A percentile compares a stretch with the other conserved stretches of the same genome.
phyloP scores from a whole-genome alignment of 92 coral and sea anemone species.

The Meandrina meandrites region DNA sequence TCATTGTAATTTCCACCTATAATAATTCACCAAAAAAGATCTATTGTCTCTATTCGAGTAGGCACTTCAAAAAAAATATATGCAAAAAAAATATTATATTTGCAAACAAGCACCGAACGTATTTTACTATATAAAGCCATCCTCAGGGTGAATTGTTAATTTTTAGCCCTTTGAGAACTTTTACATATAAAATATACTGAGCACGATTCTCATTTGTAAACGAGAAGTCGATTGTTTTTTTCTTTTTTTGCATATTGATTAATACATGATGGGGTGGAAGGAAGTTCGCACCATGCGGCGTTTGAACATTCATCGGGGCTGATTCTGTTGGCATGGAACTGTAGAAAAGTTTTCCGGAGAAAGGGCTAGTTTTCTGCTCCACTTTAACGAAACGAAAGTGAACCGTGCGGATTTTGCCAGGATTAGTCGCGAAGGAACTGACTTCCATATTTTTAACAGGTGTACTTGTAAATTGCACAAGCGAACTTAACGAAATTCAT shows the following conservation, averaged over 20 bases:
- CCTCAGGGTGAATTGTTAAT: background rate
- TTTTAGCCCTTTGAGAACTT: background rate
- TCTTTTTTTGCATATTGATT: no score
- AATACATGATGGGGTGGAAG: no score
- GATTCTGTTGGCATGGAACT: background rate
- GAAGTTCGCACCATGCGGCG: no score
- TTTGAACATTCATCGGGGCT: background rate
- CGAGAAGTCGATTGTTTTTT: background rate
- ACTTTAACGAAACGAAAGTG: background rate
- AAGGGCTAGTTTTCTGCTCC: background rate
- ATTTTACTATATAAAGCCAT: background rate
- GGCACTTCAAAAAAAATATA: no score
- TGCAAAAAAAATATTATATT: background rate
- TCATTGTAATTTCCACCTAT: background rate
- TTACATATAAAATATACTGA: background rate
- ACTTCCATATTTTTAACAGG: no score
- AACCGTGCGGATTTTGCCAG: background rate
- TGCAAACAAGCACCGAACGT: background rate
- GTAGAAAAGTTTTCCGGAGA: background rate
- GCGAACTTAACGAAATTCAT: background rate
- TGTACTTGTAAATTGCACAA: background rate
- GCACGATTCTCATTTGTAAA: background rate
- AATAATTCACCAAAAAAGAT: no score
- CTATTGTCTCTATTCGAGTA: no score
- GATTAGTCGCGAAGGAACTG: no score